Evolutionary conservation across 2,888 invertebrate genomes (phyloP), one percentile per base, ranked within the genome.

Genomic region (Bellardia pandia): DNA sequence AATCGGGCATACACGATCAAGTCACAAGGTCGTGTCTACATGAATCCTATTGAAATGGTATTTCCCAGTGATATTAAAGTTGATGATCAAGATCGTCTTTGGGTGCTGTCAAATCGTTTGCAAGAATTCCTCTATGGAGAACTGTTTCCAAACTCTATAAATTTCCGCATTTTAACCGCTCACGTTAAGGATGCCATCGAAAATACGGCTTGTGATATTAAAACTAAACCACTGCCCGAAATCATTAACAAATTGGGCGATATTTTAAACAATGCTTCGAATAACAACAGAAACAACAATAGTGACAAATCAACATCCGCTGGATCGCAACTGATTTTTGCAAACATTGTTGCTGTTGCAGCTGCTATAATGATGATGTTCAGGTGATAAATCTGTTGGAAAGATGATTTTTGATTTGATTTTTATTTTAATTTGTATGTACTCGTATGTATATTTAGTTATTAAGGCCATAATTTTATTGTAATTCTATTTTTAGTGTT

Each of bases 31-130:
- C 94, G 96, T 56, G 95, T 97, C 72, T 96, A 95, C 88, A 96
- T 95, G 95, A 96, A 95, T 90, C 95, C 96, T 83, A 94, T 94
- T 1, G 96, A 96, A 1, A 96, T 97, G 96, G 94, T 97, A 0
- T 97, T 96, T 90, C 96, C 97, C 2, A 96, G 96, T 72, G 97
- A 97, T 89, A 94, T 97, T 2, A 97, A 97, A 93, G 96, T 97
- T 0, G 97, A 97, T 88, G 94, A 94, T 40, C 94, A 96, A 8
- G 95, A 96, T 14, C 96, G 95, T 58, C 91, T 97, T 0, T 97
- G 97, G 97, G 96, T 97, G 2, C 91, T 97, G 0, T 96, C 96
- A 0, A 96, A 97, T 91, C 95, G 95, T 84, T 93, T 97, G 90
- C 96, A 96, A 0, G 94, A 95, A 74, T 97, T 96, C 93, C 96